Base-by-base conservation (phyloP, 2,113 vertebrate species). In the Myiozetetes cayanensis region DNA sequence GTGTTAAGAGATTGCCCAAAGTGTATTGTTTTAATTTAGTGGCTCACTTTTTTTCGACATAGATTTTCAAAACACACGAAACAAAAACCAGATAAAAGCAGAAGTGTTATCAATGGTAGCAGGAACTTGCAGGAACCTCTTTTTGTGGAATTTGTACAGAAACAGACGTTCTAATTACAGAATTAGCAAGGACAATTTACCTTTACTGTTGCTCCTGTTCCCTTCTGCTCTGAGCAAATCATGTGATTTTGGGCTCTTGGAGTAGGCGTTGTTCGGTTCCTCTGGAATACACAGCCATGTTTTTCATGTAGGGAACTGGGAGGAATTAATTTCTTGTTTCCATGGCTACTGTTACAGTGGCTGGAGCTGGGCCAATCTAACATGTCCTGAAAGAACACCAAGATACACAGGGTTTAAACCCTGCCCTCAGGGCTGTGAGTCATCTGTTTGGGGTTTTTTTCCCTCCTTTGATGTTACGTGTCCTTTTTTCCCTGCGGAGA, bases 281-380 rank as follows among this genome's bases (percentile, higher is more conserved):
- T 61, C 44, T 88, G 67, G 63, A 85, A 74, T 65, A 75, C 12
- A 50, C 35, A 83, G 72, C 59, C 52, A 8, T 18, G 28, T 84
- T 93, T 71, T 70, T 91, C 65, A 28, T 5, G 28, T 27, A 55
- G 72, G 94, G 83, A 92, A 27, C 75, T n/a, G 73, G 76, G 55
- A 90, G 80, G 91, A 92, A 93, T 92, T 93, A 88, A 74, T 94
- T 80, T 85, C 72, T 9, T 6, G 90, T 96, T 96, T 83, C 87
- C 31, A 83, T 96, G 81, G 93, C 79, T 90, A 80, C 91, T 7
- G 50, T 55, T 90, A 24, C 12, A 66, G 88, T 63, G 0, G 65
- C 88, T 96, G 93, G 95, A 92, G 47, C 76, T 30, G 39, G 65
- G 95, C 93, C 85, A 95, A 52, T 44, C 43, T 67, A 55, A 78